Conservation (phyloP, 1,140 invertebrate genomes). For the Diabrotica virgifera region DNA sequence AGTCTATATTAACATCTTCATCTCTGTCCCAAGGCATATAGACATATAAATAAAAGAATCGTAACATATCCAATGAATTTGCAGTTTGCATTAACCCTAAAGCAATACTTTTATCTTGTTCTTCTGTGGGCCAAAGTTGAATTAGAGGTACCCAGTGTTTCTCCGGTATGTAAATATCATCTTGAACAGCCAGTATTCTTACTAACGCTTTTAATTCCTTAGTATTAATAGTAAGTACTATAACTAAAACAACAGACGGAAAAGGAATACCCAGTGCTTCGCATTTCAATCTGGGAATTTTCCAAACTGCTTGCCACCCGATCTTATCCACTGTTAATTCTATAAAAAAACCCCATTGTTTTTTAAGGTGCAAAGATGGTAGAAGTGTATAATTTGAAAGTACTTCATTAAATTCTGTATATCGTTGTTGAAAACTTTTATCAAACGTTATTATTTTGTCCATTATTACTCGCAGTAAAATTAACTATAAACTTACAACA, state of each 20-base stretch:
- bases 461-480: slow-evolving; percentile 29
- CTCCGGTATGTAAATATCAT: slow-evolving; percentile 58
- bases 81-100: slow-evolving; percentile 50
- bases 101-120: slow-evolving; percentile 52
- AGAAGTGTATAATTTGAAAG: slow-evolving; percentile 49
- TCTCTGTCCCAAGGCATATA: slow-evolving; percentile 66
- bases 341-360: slow-evolving; percentile 57
- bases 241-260: slow-evolving; percentile 58
- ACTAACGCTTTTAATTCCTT: slow-evolving; percentile 51
- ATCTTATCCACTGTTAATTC: slow-evolving; percentile 57
- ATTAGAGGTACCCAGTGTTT: slow-evolving; percentile 55
- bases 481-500: not conserved
- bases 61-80: slow-evolving; percentile 53
- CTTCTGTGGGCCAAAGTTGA: slow-evolving; percentile 57
- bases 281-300: slow-evolving; percentile 57
- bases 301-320: slow-evolving; percentile 64
- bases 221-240: slow-evolving; percentile 53
- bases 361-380: slow-evolving; percentile 52
- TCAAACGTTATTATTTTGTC: slow-evolving; percentile 56
- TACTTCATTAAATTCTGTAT: slow-evolving; percentile 55
- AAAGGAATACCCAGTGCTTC: slow-evolving; percentile 57
- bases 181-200: slow-evolving; percentile 57
- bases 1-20: slow-evolving; percentile 56
- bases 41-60: slow-evolving; percentile 60
- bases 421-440: slow-evolving; percentile 56